These are phyloP conservation scores for Drosophila phalerata DNA, from an alignment of 2,888 invertebrate species.

Conservation along the genomic window DNA sequence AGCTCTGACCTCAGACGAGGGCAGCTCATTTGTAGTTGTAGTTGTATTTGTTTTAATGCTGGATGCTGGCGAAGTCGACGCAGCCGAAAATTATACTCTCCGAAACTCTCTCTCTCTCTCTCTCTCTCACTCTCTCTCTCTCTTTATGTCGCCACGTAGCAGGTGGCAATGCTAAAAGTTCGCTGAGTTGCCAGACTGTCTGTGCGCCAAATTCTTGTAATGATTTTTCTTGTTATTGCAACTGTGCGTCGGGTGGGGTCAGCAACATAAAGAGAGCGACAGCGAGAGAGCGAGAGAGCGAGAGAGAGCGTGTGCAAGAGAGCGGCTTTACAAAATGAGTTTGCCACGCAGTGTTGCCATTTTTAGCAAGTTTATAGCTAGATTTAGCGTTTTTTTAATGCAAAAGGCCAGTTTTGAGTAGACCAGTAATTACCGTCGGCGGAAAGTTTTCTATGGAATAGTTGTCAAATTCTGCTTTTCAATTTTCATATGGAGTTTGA, in stretches of 20 bases:
- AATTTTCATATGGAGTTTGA: too few species aligned
- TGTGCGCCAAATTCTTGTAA: background rate
- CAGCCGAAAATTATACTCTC: too few species aligned
- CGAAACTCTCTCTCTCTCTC: background rate
- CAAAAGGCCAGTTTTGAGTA: too few species aligned
- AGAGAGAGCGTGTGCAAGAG: constrained; percentile 5
- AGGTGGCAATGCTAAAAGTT: background rate
- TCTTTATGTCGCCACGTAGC: too few species aligned
- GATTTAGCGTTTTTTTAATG: too few species aligned
- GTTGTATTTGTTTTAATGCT: constrained; percentile 10
- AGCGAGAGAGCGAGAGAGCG: background rate
- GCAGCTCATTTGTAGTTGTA: constrained; percentile 5
- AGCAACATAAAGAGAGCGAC: background rate
- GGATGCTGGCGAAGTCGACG: constrained; percentile 43
- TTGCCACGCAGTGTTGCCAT: constrained; percentile 30
- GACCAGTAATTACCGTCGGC: too few species aligned
- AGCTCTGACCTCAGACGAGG: constrained; percentile 25
- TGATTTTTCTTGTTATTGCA: background rate
- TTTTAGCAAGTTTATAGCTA: too few species aligned
- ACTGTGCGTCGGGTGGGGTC: constrained; percentile 21
- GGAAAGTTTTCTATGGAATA: too few species aligned
- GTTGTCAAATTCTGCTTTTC: too few species aligned
- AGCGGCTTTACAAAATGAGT: constrained; percentile 39
- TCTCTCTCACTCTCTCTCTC: background rate
- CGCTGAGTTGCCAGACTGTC: constrained; percentile 1